Conservation (phyloP, 2,797 vertebrate species). For the Acanthiza pusilla region DNA sequence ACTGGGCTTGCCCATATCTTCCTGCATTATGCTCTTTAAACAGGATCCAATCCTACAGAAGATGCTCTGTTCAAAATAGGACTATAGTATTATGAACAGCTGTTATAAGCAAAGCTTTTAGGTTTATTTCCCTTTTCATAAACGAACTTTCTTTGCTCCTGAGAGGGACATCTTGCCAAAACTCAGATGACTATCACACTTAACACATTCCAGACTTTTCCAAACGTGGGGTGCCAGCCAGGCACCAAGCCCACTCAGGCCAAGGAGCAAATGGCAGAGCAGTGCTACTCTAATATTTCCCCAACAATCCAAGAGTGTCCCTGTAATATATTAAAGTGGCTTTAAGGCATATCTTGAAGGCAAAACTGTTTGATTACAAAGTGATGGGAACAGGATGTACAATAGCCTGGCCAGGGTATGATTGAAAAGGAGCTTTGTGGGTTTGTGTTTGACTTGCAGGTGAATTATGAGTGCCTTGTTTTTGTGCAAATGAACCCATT, state of each 20-base stretch:
- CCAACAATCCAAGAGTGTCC: not conserved
- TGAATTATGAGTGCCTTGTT: not conserved
- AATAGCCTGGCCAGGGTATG: not conserved
- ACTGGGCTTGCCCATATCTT: not conserved
- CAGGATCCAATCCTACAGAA: not conserved
- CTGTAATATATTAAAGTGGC: not conserved
- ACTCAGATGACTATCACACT: not conserved
- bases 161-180: not conserved
- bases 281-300: not conserved
- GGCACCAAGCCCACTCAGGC: not conserved
- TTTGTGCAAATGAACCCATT: not conserved
- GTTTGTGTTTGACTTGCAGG: not conserved
- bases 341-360: not conserved
- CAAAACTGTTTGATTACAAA: not conserved
- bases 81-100: not conserved
- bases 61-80: not conserved
- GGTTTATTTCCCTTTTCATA: not conserved
- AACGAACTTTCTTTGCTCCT: not conserved
- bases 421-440: not conserved
- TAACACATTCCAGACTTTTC: not conserved
- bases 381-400: not conserved
- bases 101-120: not conserved
- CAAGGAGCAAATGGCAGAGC: not conserved
- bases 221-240: not conserved
- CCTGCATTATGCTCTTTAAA: not conserved